phyloP scores from a whole-genome alignment of 2,797 vertebrate species.

The Crocodylus rhombifer region DNA sequence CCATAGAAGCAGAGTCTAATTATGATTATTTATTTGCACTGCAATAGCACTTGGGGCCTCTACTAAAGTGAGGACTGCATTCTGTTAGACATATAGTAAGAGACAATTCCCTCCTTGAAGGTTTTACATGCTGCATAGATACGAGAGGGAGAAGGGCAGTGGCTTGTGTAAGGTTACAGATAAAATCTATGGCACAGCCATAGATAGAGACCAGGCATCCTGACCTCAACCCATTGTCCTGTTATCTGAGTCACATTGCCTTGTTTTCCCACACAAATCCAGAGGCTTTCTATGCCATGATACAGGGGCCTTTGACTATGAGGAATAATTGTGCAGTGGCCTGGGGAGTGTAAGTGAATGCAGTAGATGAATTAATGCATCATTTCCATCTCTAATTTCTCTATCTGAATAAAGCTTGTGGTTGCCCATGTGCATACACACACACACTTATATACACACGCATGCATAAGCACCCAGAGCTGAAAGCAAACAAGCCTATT shows the following conservation, averaged over 20 bases:
- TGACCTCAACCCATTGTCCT: neutral
- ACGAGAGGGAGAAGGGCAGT: neutral
- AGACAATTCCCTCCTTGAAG: neutral
- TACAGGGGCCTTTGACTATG: neutral
- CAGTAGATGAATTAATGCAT: slow-evolving; percentile 13
- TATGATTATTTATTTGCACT: slow-evolving; percentile 49
- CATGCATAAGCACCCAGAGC: neutral
- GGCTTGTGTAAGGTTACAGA: neutral
- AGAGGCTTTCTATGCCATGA: fast-evolving
- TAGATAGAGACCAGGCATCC: neutral
- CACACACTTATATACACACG: neutral
- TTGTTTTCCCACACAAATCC: fast-evolving
- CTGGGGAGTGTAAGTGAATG: neutral
- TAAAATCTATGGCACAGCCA: neutral
- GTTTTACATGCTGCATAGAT: neutral
- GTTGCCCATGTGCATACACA: neutral
- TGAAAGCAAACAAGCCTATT: neutral
- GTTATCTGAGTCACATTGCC: fast-evolving
- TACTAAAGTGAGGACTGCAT: neutral
- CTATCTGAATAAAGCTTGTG: neutral
- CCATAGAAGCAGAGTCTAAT: slow-evolving; percentile 7
- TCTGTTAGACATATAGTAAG: neutral
- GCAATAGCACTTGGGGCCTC: neutral
- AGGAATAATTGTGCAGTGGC: neutral
- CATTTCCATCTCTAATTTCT: neutral